These are phyloP conservation scores for Umimayanthus kanabou DNA, from an alignment of 92 coral and sea anemone species.

Conservation along the genomic window DNA sequence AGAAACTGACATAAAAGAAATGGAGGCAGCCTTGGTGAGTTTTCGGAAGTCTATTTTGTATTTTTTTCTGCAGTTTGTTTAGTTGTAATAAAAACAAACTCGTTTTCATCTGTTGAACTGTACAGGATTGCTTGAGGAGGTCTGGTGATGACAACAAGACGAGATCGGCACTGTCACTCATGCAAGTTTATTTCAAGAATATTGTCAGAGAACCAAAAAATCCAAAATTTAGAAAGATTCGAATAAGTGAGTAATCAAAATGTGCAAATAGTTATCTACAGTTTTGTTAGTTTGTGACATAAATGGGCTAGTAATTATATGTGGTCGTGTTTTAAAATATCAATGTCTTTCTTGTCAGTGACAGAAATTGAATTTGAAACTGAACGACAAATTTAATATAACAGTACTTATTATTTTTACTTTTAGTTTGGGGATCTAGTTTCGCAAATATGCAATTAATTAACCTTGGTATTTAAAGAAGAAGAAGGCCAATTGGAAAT, in stretches of 20 bases:
- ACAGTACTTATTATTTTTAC: no score
- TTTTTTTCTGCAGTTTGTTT: neutral
- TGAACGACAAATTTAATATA: no score
- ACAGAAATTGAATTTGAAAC: no score
- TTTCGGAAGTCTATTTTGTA: neutral
- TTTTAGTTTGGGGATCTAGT: no score
- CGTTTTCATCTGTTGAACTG: neutral
- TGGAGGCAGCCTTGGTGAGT: constrained; percentile 90
- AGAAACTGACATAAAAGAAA: constrained; percentile 1
- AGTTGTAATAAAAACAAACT: neutral
- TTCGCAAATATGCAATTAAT: no score
- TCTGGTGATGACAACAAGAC: constrained; percentile 55
- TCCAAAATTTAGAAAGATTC: constrained; percentile 85
- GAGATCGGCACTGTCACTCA: constrained; percentile 67
- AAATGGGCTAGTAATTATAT: neutral
- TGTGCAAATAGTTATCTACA: neutral
- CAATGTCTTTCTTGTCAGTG: neutral
- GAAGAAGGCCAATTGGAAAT: no score
- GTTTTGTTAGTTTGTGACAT: neutral
- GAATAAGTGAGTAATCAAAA: constrained; percentile 72
- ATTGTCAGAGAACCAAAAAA: constrained; percentile 82
- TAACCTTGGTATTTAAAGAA: no score
- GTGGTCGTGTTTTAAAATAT: neutral
- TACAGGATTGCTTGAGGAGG: constrained; percentile 68
- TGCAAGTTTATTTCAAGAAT: constrained; percentile 88